phyloP scores from a whole-genome alignment of 2,888 invertebrate species.

The Andrena dorsata region DNA sequence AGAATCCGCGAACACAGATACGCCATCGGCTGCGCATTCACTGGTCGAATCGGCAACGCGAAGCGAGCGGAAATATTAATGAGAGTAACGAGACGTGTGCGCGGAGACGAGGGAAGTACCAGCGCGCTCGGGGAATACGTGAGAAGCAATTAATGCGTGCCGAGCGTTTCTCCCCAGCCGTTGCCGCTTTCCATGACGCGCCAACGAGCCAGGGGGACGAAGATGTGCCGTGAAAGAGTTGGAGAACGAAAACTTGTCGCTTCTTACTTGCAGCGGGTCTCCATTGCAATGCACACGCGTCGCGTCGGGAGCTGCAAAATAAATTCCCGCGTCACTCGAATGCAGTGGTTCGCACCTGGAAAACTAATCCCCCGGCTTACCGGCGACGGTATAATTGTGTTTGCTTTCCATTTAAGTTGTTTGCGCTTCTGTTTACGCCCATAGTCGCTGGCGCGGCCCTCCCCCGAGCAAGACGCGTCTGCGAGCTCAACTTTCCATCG shows the following conservation, averaged over 20 bases:
- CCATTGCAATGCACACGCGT: neutral
- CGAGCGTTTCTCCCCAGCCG: neutral
- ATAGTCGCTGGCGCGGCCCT: constrained; percentile 28
- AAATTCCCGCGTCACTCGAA: constrained; percentile 45
- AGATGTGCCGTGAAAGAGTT: too few species aligned
- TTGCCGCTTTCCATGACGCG: too few species aligned
- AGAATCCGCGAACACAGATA: neutral
- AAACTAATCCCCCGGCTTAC: constrained; percentile 68
- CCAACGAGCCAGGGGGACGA: too few species aligned
- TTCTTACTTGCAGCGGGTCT: neutral
- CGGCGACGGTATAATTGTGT: constrained; percentile 78
- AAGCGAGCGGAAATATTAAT: constrained; percentile 27
- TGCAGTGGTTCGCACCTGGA: constrained; percentile 67
- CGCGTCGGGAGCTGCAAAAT: constrained; percentile 34
- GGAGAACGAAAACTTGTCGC: neutral
- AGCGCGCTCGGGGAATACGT: neutral
- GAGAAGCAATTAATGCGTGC: constrained; percentile 15
- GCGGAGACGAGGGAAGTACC: neutral
- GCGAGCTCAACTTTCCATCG: constrained; percentile 58
- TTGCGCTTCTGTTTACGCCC: constrained; percentile 79
- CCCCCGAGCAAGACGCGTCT: constrained; percentile 59
- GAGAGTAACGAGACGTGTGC: constrained; percentile 1
- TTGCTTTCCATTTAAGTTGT: constrained; percentile 83
- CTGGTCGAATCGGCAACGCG: neutral
- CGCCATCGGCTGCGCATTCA: neutral